Conservation (phyloP, 2,113 vertebrate genomes). For the Rhinoptilus africanus region DNA sequence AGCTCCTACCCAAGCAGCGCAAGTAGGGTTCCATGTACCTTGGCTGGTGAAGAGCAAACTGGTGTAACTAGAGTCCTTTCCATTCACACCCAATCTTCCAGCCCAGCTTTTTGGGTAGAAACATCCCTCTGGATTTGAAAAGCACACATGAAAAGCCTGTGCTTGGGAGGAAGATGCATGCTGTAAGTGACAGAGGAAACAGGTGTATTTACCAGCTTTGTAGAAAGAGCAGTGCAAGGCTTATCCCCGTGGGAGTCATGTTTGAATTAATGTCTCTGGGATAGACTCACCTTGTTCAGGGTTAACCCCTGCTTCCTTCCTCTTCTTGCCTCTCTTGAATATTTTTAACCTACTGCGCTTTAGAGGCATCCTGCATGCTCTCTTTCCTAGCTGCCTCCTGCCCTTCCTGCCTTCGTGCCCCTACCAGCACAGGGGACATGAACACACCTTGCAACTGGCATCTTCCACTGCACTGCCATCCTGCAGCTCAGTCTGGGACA, state of each 20-base stretch:
- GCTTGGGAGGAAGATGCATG: neutral
- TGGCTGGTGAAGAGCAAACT: neutral
- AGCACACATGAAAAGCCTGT: neutral
- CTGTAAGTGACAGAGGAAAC: neutral
- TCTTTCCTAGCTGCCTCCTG: neutral
- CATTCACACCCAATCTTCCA: neutral
- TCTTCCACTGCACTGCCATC: neutral
- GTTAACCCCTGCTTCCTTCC: constrained; percentile 67
- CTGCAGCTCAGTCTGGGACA: neutral
- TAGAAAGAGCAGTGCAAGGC: neutral
- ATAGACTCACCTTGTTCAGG: neutral
- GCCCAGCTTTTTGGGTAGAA: neutral
- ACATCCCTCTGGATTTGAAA: neutral
- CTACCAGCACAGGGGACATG: neutral
- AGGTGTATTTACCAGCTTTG: neutral
- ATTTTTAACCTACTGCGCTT: constrained; percentile 44
- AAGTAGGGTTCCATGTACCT: neutral
- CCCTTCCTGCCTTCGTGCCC: neutral
- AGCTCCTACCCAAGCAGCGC: neutral
- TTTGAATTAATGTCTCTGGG: neutral
- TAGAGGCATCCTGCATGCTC: neutral
- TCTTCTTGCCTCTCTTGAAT: constrained; percentile 49
- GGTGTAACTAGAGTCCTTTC: neutral
- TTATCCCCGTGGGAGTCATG: neutral
- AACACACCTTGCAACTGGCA: neutral